Base-by-base conservation (phyloP, 1,140 invertebrate species). In the Drosophila willistoni region DNA sequence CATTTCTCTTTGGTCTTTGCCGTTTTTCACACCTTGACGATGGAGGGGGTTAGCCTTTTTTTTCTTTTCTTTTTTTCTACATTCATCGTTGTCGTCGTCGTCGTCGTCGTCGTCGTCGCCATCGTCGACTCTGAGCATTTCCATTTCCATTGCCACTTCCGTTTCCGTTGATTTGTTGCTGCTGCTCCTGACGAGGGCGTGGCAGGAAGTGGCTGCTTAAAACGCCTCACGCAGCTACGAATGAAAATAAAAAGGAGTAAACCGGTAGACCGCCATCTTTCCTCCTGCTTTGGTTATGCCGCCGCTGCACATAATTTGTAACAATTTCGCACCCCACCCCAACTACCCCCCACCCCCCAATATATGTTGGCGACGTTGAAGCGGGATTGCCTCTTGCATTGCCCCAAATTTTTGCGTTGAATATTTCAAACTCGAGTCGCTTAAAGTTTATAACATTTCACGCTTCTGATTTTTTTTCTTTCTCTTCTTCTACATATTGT, bases 121-220 rank as follows among this genome's bases (percentile, higher is more conserved):
- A 64, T 71, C 55, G 72, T 67, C 36, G 36, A 39, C 36, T 39
- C 36, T 68, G 72, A 75, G 83, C 83, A 84, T 84, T 86, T 86
- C 83, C 83, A 86, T 86, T 86, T 87, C 83, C 83, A 86, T 87
- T 86, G 83, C 83, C 83, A 87, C 83, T 82, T 86, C 83, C 83
- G 83, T 36, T 83, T 89, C 83, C 83, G 84, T 89, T 87, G 83
- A 87, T 87, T 87, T 87, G 83, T 87, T 87, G 83, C 73, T 55
- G 41, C 9, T 47, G 51, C 22, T 17, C 61, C 44, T 51, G 44
- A 51, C 17, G 44, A 22, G 59, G 78, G 82, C 71, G 68, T 69
- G 69, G 67, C 83, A 87, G 83, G 83, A 86, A 79, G 83, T 86
- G 83, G 72, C 83, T 87, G 83, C 83, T 86, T 87, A 86, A 87